Percentiles rank a stretch among this genome's conserved stretches.
These are phyloP conservation scores for Tachycineta bicolor DNA, from an alignment of 2,113 vertebrate species.

Conservation along the genomic window DNA sequence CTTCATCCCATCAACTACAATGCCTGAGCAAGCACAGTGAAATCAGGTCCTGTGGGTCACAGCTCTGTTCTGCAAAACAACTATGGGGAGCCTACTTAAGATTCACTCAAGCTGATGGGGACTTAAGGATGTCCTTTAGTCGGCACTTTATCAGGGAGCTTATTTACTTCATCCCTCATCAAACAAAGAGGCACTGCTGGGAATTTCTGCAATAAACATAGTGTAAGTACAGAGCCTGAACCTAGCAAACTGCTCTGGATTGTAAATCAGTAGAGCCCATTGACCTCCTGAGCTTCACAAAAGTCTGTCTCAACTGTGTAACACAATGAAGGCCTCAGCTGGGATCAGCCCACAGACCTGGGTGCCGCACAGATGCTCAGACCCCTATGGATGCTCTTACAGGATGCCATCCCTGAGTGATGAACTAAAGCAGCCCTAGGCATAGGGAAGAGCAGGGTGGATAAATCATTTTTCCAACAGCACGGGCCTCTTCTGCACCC, in stretches of 20 bases:
- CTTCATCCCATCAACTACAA: accelerated
- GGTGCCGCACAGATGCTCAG: neutral
- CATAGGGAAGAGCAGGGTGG: neutral
- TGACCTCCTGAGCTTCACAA: neutral
- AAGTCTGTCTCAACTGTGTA: neutral
- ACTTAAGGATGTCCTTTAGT: neutral
- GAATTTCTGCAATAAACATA: neutral
- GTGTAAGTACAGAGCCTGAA: neutral
- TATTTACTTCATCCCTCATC: neutral
- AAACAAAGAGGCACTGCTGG: neutral
- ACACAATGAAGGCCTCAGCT: neutral
- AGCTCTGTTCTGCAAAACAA: neutral
- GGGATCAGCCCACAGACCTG: neutral
- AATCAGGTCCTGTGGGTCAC: neutral
- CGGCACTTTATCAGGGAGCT: neutral
- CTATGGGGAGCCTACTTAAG: neutral
- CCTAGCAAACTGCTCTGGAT: neutral
- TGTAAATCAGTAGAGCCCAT: neutral
- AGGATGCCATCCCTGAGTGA: neutral
- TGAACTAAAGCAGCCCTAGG: neutral
- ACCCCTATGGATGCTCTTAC: accelerated
- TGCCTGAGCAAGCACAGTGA: neutral
- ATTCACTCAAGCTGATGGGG: neutral
- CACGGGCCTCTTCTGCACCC: accelerated
- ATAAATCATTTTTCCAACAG: neutral